phyloP scores from a whole-genome alignment of 2,888 invertebrate genomes.

The Criorhina ranunculi region DNA sequence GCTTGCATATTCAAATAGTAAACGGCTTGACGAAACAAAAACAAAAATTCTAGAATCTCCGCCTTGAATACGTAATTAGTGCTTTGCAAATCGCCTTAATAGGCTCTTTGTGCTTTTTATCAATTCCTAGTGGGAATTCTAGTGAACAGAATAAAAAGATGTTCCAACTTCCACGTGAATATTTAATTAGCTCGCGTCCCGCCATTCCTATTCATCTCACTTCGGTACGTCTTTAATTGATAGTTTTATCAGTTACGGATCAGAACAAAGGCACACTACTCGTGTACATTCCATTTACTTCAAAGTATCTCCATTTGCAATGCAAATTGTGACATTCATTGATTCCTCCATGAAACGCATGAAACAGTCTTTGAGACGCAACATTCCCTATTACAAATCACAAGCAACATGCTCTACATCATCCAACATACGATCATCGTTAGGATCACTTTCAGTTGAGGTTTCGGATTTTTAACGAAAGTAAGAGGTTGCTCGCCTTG shows the following conservation, averaged over 20 bases:
- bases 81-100: slow-evolving; percentile 39
- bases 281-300: slow-evolving; percentile 1
- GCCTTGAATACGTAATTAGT: slow-evolving; percentile 61
- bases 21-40: slow-evolving; percentile 13
- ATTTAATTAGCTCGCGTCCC: slow-evolving; percentile 16
- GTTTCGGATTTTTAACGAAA: slow-evolving; percentile 52
- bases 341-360: background rate
- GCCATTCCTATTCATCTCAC: slow-evolving; percentile 53
- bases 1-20: slow-evolving; percentile 50
- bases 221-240: slow-evolving; percentile 47
- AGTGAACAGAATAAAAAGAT: slow-evolving; percentile 28
- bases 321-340: slow-evolving; percentile 40
- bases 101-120: slow-evolving; percentile 36
- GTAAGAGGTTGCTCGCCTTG: slow-evolving; percentile 73
- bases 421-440: slow-evolving; percentile 42
- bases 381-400: slow-evolving; percentile 16
- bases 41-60: slow-evolving; percentile 27
- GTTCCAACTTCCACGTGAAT: slow-evolving; percentile 38
- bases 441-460: slow-evolving; percentile 49
- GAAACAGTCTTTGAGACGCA: too few species aligned
- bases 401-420: slow-evolving; percentile 60
- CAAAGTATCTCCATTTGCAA: slow-evolving; percentile 39
- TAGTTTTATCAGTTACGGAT: slow-evolving; percentile 36
- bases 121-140: slow-evolving; percentile 49
- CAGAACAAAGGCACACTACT: slow-evolving; percentile 36